These are phyloP conservation scores for Lycophotia porphyrea DNA, from an alignment of 2,888 invertebrate genomes.

Conservation along the genomic window DNA sequence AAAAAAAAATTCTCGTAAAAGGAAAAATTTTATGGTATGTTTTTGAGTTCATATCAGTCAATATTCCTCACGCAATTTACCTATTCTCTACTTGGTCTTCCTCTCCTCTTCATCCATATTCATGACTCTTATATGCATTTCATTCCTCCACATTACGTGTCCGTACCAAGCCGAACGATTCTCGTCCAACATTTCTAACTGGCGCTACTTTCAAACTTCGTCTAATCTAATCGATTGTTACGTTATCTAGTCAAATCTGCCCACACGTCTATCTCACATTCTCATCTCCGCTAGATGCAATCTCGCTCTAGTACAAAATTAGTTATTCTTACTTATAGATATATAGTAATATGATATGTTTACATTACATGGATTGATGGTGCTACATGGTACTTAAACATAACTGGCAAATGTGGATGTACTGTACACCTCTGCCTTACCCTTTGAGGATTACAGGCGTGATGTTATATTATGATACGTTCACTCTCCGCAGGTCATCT, in stretches of 20 bases:
- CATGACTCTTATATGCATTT: neutral
- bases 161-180: neutral
- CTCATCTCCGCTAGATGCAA: neutral
- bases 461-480: neutral
- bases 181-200: neutral
- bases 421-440: too few species aligned
- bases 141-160: neutral
- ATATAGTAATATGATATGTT: too few species aligned
- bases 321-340: too few species aligned
- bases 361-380: too few species aligned
- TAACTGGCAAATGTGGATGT: too few species aligned
- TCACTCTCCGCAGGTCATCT: slow-evolving; percentile 41
- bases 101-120: neutral
- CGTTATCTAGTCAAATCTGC: neutral
- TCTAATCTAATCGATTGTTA: neutral
- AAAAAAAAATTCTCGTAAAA: too few species aligned
- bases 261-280: neutral
- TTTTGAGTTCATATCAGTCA: neutral
- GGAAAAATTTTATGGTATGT: neutral
- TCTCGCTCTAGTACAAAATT: neutral
- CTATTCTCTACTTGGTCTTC: neutral
- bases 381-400: too few species aligned
- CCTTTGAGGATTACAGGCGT: too few species aligned
- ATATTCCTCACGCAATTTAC: neutral
- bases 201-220: neutral